Percentiles rank a stretch among this genome's conserved stretches.
Evolutionary conservation across 2,113 vertebrate genomes (phyloP).

Genomic region (Trinectes maculatus): DNA sequence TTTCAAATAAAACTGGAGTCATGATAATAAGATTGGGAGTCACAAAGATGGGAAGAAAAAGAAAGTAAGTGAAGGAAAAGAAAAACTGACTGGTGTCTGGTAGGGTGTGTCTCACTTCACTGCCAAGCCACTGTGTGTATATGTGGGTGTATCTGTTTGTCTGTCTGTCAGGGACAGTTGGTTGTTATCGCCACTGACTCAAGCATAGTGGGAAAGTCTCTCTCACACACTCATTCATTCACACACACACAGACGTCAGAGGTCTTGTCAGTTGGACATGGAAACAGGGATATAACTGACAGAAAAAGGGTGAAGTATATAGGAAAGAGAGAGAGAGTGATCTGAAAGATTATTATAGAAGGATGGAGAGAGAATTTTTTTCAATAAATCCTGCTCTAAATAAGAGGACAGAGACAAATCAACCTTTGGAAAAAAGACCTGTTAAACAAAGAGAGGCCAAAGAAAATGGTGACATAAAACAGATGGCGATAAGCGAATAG

Average conservation of each 20-base stretch:
- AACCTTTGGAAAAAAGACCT: neutral
- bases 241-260: slow-evolving; percentile 12
- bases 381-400: neutral
- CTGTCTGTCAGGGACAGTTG: slow-evolving; percentile 17
- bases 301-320: neutral
- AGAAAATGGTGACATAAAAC: slow-evolving; percentile 37
- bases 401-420: slow-evolving; percentile 15
- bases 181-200: slow-evolving; percentile 38
- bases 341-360: neutral
- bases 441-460: slow-evolving; percentile 48
- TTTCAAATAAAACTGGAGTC: neutral
- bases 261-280: slow-evolving; percentile 3
- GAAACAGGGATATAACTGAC: slow-evolving; percentile 4
- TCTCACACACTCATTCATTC: too few species aligned
- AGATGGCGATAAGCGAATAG: neutral
- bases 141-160: neutral
- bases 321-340: slow-evolving; percentile 2
- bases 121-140: slow-evolving; percentile 31
- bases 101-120: slow-evolving; percentile 34
- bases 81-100: neutral
- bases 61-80: slow-evolving; percentile 5
- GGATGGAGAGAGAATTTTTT: neutral
- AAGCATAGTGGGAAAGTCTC: slow-evolving; percentile 42
- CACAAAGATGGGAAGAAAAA: neutral
- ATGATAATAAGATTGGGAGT: neutral